Percentiles rank a stretch among this genome's conserved stretches.
Conservation (phyloP, 2,113 vertebrate genomes). For the Sturnus vulgaris region DNA sequence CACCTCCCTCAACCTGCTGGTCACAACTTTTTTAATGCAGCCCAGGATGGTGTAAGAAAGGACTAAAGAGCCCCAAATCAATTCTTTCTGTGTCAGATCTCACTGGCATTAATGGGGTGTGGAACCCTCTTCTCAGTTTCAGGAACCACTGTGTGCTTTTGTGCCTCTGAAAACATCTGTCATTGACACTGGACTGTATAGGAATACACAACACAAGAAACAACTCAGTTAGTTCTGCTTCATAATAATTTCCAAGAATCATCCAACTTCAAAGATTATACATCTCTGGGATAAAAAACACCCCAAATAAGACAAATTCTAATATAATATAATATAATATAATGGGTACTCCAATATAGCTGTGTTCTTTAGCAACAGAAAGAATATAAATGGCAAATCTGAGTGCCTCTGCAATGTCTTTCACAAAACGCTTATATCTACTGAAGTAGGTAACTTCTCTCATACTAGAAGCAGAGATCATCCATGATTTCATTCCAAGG, state of each 20-base stretch:
- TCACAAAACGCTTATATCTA: not conserved
- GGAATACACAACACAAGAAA: not conserved
- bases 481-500: not conserved
- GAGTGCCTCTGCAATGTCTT: not conserved
- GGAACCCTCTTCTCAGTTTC: not conserved
- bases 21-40: not conserved
- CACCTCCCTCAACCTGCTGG: too few relatives aligned
- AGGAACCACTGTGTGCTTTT: not conserved
- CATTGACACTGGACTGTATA: not conserved
- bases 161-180: not conserved
- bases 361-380: not conserved
- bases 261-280: not conserved
- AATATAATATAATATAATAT: not conserved
- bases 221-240: not conserved
- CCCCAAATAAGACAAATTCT: not conserved
- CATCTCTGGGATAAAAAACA: not conserved
- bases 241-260: not conserved
- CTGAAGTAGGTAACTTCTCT: not conserved
- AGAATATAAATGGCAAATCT: not conserved
- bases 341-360: not conserved
- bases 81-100: not conserved
- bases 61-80: accelerated
- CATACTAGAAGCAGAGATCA: not conserved
- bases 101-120: not conserved
- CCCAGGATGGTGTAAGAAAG: not conserved